phyloP scores from a whole-genome alignment of 2,113 vertebrate species.

The Prolemur simus region DNA sequence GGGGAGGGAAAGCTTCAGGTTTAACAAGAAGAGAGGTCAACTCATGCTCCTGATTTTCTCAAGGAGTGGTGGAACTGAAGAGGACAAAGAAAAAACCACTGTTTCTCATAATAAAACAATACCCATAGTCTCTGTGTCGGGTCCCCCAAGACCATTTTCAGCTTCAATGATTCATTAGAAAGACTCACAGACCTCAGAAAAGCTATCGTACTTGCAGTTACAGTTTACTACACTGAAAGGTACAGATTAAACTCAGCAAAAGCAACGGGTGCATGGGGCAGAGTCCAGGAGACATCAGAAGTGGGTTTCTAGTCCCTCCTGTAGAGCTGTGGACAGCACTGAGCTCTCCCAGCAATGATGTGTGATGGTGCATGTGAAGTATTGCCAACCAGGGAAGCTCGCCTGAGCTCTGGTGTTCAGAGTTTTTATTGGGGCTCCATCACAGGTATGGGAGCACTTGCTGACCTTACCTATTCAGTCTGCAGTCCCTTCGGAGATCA shows the following conservation, averaged over 20 bases:
- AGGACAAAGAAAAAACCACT: neutral
- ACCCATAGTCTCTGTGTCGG: neutral
- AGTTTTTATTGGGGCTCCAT: neutral
- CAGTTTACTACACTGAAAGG: neutral
- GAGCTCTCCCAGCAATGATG: neutral
- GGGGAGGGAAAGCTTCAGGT: neutral
- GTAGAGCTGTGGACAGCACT: neutral
- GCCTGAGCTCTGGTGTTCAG: neutral
- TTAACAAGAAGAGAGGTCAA: neutral
- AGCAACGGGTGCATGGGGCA: too few relatives aligned
- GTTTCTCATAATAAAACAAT: slow-evolving; percentile 40
- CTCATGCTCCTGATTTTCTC: neutral
- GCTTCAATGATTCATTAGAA: neutral
- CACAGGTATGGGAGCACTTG: neutral
- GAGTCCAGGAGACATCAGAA: neutral
- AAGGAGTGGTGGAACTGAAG: neutral
- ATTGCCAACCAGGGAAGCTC: neutral
- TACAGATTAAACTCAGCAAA: neutral
- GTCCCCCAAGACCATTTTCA: neutral
- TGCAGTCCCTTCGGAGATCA: neutral
- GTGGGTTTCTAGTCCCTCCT: neutral
- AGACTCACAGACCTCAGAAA: neutral
- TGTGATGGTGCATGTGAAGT: rapidly evolving
- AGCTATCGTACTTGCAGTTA: neutral
- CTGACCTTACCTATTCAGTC: neutral